Percentiles rank a stretch among this genome's conserved stretches.
phyloP scores from a whole-genome alignment of 2,888 invertebrate species.

The Oxyscelio sp. region DNA sequence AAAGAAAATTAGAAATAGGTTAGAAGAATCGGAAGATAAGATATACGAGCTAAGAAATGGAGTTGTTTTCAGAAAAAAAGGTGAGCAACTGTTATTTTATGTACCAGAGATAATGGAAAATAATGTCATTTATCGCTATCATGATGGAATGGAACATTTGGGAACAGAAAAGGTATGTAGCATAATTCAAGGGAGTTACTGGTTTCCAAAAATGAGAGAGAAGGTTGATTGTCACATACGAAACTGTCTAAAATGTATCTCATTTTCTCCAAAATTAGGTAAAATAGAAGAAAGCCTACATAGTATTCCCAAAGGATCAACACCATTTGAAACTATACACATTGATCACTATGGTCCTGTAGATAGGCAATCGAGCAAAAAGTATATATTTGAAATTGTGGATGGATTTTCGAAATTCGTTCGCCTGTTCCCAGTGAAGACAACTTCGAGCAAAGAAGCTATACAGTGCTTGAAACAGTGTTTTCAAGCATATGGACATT shows the following conservation, averaged over 20 bases:
- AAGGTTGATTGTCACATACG: conserved; percentile 45
- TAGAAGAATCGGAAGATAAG: conserved; percentile 31
- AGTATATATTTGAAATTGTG: conserved; percentile 80
- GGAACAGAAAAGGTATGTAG: conserved; percentile 65
- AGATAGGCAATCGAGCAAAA: conserved; percentile 49
- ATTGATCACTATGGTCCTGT: conserved; percentile 77
- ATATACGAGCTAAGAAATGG: conserved; percentile 67
- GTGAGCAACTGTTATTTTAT: conserved; percentile 57
- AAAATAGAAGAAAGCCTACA: conserved; percentile 71
- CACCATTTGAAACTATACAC: conserved; percentile 69
- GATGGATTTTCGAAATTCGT: conserved; percentile 80
- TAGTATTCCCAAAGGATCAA: conserved; percentile 63
- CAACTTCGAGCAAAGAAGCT: conserved; percentile 40
- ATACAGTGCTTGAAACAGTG: not conserved
- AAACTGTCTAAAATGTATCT: conserved; percentile 73
- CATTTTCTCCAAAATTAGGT: conserved; percentile 51
- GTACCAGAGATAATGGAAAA: conserved; percentile 62
- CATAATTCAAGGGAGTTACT: conserved; percentile 42
- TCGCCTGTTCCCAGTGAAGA: conserved; percentile 72
- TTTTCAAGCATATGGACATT: conserved; percentile 7
- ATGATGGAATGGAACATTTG: conserved; percentile 70
- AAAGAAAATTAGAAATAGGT: too few species aligned
- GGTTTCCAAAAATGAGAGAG: conserved; percentile 54
- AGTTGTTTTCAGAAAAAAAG: conserved; percentile 59
- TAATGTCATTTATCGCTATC: conserved; percentile 57